Evolutionary conservation across 2,888 invertebrate species (phyloP), one percentile per base, ranked within the genome.

Genomic region (Phaedon cochleariae): DNA sequence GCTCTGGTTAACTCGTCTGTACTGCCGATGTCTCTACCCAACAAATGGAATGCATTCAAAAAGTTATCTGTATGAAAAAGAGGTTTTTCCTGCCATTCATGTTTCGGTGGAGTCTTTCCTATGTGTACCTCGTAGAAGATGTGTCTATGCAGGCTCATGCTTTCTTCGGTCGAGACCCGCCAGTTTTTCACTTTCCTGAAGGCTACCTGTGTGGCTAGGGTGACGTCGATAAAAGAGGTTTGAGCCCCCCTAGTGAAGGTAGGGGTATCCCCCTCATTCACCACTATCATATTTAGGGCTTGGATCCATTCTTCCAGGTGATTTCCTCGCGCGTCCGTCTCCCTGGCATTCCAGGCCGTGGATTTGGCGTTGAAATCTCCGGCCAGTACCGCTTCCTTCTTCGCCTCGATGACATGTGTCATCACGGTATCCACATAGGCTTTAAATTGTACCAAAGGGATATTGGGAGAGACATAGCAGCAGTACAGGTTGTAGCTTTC

Each of bases 351-450:
- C 48, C 54, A 60, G 0, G 48, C n/a, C 5, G 17, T n/a, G 10
- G 61, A 55, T 15, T 49, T 60, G 3, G 57, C 52, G 10, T 65
- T 65, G 9, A 65, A 15, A 12, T 65, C 61, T 7, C 55, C 59
- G n/a, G n/a, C n/a, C 3, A n/a, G 31, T 0, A 57, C 22, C 5
- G 51, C 20, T 1, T 17, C 12, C 1, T 1, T n/a, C n/a, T 22
- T 12, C 1, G 5, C n/a, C 22, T 20, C 34, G 15, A 1, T n/a
- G n/a, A 29, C 18, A 26, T 48, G 15, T 29, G 20, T 21, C 46
- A 48, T 46, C 49, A 53, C n/a, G 2, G 1, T 26, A 12, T 62
- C 51, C 3, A 62, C 37, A 17, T 41, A 51, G 3, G 9, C 37
- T 34, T 51, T 22, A 15, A 51, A 61, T 15, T 9, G 6, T 10